These are phyloP conservation scores for Steatocranus sp. DNA, from an alignment of 2,797 vertebrate species.

Conservation along the genomic window DNA sequence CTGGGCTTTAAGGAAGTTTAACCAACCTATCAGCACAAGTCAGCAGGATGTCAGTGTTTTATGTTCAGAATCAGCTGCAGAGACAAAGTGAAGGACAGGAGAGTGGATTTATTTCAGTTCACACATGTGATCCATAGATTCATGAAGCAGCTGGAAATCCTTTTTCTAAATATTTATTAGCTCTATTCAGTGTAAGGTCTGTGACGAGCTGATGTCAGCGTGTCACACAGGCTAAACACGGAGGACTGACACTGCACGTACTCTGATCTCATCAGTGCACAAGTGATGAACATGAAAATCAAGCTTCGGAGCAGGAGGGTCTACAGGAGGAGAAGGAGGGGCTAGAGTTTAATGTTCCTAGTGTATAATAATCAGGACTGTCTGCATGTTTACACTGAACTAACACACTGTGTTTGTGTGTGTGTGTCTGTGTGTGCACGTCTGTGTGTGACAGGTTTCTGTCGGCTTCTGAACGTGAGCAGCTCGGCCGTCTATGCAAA, in stretches of 20 bases:
- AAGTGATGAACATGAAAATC: background rate
- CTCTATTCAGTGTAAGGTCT: background rate
- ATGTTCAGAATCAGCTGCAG: background rate
- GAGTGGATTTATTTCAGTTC: background rate
- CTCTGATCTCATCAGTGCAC: background rate
- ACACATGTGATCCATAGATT: background rate
- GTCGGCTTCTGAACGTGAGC: slow-evolving; percentile 77
- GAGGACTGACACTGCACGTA: background rate
- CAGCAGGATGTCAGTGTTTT: background rate
- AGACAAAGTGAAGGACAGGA: background rate
- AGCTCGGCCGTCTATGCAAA: slow-evolving; percentile 86
- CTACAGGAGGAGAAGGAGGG: background rate
- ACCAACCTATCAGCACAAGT: background rate
- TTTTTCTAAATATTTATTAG: background rate
- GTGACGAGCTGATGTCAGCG: background rate
- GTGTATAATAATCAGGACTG: background rate
- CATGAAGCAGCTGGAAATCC: background rate
- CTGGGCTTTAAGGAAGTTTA: background rate
- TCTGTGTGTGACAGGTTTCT: slow-evolving; percentile 66
- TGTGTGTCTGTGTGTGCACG: background rate
- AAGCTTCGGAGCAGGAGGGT: background rate
- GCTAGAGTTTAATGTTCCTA: background rate
- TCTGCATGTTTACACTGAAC: background rate
- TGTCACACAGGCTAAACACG: background rate
- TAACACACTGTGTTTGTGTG: background rate